Conservation (phyloP, 2,797 vertebrate species). For the Rousettus madagascariensis region DNA sequence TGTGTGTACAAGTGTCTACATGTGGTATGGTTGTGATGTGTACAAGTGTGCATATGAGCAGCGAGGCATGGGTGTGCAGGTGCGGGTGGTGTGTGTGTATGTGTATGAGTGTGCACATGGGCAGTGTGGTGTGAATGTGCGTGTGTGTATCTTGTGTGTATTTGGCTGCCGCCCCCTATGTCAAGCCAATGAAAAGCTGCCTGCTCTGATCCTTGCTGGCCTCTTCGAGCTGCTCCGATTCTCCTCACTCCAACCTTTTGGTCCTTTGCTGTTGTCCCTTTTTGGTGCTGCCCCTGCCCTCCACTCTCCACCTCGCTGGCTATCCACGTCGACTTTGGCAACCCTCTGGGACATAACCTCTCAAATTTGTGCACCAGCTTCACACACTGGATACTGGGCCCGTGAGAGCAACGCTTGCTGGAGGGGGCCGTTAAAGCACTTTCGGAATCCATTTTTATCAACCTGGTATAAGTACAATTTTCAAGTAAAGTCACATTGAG, state of each 20-base stretch:
- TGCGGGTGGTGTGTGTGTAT: neutral
- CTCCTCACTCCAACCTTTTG: neutral
- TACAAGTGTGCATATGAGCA: neutral
- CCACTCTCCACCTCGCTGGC: neutral
- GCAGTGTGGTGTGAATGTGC: neutral
- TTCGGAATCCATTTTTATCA: neutral
- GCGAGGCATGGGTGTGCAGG: too few relatives aligned
- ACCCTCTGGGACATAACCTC: neutral
- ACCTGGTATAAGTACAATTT: neutral
- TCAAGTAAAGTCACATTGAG: neutral
- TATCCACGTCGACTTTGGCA: neutral
- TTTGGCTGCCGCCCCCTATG: neutral
- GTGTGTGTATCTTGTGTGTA: neutral
- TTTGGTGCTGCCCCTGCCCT: neutral
- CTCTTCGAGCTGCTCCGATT: neutral
- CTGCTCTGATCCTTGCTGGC: neutral
- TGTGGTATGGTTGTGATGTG: neutral
- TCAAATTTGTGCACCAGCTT: neutral
- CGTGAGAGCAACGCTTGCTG: neutral
- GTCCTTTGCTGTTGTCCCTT: neutral
- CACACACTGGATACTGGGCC: neutral
- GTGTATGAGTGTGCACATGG: neutral
- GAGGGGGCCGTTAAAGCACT: neutral
- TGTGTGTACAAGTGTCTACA: neutral
- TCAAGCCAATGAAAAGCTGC: neutral